Base-by-base conservation (phyloP, 2,888 invertebrate species). In the Ypsolopha scabrella region DNA sequence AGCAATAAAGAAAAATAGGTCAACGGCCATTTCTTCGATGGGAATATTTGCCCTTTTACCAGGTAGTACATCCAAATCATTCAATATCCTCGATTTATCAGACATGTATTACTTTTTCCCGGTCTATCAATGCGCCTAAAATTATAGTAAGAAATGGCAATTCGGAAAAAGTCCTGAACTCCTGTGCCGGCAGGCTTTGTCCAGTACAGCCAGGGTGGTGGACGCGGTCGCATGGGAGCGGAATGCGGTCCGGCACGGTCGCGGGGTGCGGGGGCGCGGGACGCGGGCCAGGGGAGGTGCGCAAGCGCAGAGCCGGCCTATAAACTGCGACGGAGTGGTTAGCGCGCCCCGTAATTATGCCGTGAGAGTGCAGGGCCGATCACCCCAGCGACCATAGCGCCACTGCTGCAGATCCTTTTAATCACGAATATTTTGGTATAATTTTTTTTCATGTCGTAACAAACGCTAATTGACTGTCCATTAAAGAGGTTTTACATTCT, bases 191-290 rank as follows among this genome's bases (percentile, higher is more conserved):
- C 24, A 24, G 24, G 39, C 10, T 7, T 10, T 9, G 35, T 33
- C n/a, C 13, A 72, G 70, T 76, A 75, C 78, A 62, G 63, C 53
- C 60, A 61, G 69, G 70, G 72, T 71, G 72, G 70, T 70, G 68
- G 72, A 74, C 68, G 74, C 75, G 74, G 82, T 79, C 81, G 82
- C 80, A 80, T 86, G 85, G 85, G 85, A 86, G 85, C 74, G 85
- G 85, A 86, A 86, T 86, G 85, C 80, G 80, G 85, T 85, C 75
- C 78, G 72, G 72, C 51, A 50, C 54, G 37, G 47, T 43, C 52
- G 50, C 59, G 56, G 58, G 57, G 58, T 53, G 62, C 57, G 59
- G 62, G 55, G 57, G 57, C 49, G 62, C 48, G 47, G 54, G 41
- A 55, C 47, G 53, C n/a, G 56, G 39, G 59, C 50, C 54, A 58